Evolutionary conservation across 2,888 invertebrate genomes (phyloP).

Genomic region (Chironomus riparius): DNA sequence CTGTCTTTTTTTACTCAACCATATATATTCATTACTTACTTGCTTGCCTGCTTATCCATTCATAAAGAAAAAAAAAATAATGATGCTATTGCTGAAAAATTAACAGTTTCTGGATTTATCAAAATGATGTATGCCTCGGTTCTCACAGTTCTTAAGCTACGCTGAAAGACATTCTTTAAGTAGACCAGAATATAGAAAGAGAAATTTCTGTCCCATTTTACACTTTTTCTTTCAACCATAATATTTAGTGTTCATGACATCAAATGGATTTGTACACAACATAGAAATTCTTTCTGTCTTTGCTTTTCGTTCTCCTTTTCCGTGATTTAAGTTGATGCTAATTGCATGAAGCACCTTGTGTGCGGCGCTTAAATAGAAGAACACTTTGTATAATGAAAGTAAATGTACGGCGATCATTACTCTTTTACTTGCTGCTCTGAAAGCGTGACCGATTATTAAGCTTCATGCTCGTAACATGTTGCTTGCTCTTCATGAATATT

Average conservation of each 20-base stretch:
- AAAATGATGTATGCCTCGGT: background rate
- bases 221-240: background rate
- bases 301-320: background rate
- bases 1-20: background rate
- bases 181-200: background rate
- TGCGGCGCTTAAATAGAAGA: background rate
- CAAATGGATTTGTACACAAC: background rate
- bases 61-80: background rate
- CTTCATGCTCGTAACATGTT: background rate
- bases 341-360: background rate
- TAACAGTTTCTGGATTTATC: background rate
- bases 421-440: background rate
- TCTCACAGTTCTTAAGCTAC: background rate
- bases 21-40: background rate
- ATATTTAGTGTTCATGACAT: background rate
- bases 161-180: background rate
- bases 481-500: background rate
- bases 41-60: background rate
- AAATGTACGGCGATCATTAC: slow-evolving; percentile 12
- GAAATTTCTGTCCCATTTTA: background rate
- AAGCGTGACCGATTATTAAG: slow-evolving; percentile 17
- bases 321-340: background rate
- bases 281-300: background rate
- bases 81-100: background rate
- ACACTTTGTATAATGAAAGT: background rate